A percentile compares a stretch with the other conserved stretches of the same genome.
phyloP scores from a whole-genome alignment of 2,797 vertebrate species.

The Acipenser ruthenus region DNA sequence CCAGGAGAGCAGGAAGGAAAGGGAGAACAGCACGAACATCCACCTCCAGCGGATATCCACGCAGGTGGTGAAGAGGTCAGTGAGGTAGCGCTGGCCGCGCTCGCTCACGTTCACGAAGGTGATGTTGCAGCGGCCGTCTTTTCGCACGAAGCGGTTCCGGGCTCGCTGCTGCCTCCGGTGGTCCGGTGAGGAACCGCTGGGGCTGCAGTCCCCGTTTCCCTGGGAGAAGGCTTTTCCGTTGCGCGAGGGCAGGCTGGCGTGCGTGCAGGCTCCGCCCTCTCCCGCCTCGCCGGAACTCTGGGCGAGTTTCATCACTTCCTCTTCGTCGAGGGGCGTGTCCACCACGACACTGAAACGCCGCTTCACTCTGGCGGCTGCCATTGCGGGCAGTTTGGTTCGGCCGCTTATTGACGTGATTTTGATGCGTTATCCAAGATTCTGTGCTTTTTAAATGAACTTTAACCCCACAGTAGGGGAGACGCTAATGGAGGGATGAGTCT shows the following conservation, averaged over 20 bases:
- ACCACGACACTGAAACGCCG: not conserved
- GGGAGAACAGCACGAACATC: conserved; percentile 87
- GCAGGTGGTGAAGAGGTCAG: conserved; percentile 87
- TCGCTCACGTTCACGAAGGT: conserved; percentile 83
- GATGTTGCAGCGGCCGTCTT: conserved; percentile 54
- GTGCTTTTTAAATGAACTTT: no score
- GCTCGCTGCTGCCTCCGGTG: conserved; percentile 19
- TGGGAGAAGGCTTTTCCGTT: conserved; percentile 29
- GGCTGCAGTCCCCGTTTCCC: conserved; percentile 30
- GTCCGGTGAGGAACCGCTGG: not conserved
- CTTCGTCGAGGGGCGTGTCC: not conserved
- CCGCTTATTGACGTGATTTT: no score
- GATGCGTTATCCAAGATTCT: no score
- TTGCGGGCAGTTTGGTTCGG: not conserved
- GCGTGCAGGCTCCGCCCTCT: conserved; percentile 16
- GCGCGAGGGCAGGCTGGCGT: conserved; percentile 8
- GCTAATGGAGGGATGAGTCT: not conserved
- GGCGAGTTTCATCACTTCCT: not conserved
- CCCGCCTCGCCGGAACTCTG: conserved; percentile 22
- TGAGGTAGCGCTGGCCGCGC: conserved; percentile 82
- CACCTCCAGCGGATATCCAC: conserved; percentile 91
- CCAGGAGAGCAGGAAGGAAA: conserved; percentile 89
- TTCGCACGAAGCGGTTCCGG: conserved; percentile 49
- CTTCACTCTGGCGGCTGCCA: not conserved
- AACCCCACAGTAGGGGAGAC: no score